Evolutionary conservation across 1,140 invertebrate species (phyloP).

Genomic region (Anastrepha ludens): DNA sequence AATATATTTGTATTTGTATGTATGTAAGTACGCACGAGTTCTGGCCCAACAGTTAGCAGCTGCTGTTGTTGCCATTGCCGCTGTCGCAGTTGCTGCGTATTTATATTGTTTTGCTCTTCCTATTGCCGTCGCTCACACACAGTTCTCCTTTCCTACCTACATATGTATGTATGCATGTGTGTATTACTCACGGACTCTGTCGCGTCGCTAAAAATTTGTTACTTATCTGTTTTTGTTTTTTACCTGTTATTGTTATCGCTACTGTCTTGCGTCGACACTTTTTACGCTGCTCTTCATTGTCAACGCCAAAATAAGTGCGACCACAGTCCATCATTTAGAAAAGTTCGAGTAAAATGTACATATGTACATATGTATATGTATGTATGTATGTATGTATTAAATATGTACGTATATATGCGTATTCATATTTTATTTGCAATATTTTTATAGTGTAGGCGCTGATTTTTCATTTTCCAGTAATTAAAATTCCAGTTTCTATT

Average conservation of each 20-base stretch:
- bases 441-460: no score
- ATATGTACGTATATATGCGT: no score
- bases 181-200: background rate
- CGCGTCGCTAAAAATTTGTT: background rate
- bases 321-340: background rate
- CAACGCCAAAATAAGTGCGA: background rate
- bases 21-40: background rate
- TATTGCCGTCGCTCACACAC: background rate
- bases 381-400: background rate
- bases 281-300: background rate
- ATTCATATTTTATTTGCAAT: no score
- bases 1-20: background rate
- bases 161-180: no score
- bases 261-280: background rate
- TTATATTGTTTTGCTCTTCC: background rate
- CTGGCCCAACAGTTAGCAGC: background rate
- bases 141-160: background rate
- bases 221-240: background rate
- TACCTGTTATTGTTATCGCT: conserved; percentile 26
- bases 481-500: no score
- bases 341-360: background rate
- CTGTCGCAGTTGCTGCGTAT: background rate
- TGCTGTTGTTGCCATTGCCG: background rate
- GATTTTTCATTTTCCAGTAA: no score
- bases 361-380: background rate